Conservation (phyloP, 2,888 invertebrate species). For the Stegana nigrithorax region DNA sequence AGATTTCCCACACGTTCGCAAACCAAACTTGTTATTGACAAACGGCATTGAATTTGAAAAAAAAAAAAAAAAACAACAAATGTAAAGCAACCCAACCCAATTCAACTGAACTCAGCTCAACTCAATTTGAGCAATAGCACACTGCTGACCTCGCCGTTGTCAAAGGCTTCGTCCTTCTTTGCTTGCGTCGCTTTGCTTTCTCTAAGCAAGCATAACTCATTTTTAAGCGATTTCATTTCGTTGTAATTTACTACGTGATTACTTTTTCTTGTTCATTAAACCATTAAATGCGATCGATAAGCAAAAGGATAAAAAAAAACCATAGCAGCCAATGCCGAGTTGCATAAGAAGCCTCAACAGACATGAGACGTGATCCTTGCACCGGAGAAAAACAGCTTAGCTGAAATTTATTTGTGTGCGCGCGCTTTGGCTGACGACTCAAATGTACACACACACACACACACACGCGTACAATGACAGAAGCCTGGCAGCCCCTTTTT, state of each 20-base stretch:
- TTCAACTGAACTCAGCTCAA: not conserved
- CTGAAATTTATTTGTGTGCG: slow-evolving; percentile 38
- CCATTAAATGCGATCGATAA: slow-evolving; percentile 58
- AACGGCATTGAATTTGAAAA: not conserved
- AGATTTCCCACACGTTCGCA: no score
- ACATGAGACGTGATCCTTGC: slow-evolving; percentile 32
- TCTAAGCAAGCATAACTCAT: slow-evolving; percentile 44
- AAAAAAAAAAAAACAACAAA: not conserved
- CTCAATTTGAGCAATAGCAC: not conserved
- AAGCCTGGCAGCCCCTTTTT: slow-evolving; percentile 44
- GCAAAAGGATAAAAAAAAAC: not conserved
- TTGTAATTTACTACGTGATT: slow-evolving; percentile 62
- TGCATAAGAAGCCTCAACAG: no score
- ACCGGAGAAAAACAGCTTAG: slow-evolving; percentile 33
- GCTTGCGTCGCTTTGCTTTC: no score
- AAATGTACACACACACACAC: no score
- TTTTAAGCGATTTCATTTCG: slow-evolving; percentile 55
- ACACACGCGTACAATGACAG: not conserved
- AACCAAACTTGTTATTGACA: no score
- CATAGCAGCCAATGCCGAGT: not conserved
- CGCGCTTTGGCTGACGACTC: no score
- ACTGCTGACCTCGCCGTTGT: no score
- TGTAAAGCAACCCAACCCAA: not conserved
- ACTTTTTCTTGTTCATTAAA: slow-evolving; percentile 59
- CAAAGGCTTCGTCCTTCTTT: no score